Percentiles rank a stretch among this genome's conserved stretches.
Conservation (phyloP, 37 sponge, comb jelly and placozoan genomes). For the Ephydatia muelleri region DNA sequence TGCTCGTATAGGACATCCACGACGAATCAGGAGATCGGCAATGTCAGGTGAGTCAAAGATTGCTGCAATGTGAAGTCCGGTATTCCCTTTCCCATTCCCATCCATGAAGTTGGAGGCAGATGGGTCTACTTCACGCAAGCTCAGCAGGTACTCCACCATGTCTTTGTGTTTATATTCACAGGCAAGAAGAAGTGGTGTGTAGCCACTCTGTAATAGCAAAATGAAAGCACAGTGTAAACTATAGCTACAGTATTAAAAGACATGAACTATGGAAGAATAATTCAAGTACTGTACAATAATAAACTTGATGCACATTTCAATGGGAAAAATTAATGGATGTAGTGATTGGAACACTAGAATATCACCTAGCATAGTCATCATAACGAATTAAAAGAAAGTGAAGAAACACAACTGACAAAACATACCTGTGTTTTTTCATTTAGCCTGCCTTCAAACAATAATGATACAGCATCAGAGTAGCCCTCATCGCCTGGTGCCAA, state of each 20-base stretch:
- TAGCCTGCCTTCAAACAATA: not conserved
- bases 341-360: no score
- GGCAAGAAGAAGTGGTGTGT: slow-evolving; percentile 41
- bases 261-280: no score
- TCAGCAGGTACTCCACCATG: slow-evolving; percentile 7
- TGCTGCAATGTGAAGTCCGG: slow-evolving; percentile 63
- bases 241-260: no score
- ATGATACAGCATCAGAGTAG: not conserved
- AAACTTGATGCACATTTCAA: no score
- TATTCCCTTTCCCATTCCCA: slow-evolving; percentile 10
- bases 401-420: not conserved
- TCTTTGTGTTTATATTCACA: slow-evolving; percentile 43
- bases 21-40: slow-evolving; percentile 17
- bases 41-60: slow-evolving; percentile 48
- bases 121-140: not conserved
- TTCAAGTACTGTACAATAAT: no score
- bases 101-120: not conserved
- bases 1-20: not conserved
- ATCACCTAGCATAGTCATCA: no score
- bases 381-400: no score
- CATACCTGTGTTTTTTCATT: slow-evolving; percentile 22
- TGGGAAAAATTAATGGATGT: no score
- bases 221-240: not conserved
- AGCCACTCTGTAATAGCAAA: slow-evolving; percentile 31
- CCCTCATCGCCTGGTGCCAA: not conserved